Evolutionary conservation across 2,797 vertebrate species (phyloP).

Genomic region (Tadarida brasiliensis): DNA sequence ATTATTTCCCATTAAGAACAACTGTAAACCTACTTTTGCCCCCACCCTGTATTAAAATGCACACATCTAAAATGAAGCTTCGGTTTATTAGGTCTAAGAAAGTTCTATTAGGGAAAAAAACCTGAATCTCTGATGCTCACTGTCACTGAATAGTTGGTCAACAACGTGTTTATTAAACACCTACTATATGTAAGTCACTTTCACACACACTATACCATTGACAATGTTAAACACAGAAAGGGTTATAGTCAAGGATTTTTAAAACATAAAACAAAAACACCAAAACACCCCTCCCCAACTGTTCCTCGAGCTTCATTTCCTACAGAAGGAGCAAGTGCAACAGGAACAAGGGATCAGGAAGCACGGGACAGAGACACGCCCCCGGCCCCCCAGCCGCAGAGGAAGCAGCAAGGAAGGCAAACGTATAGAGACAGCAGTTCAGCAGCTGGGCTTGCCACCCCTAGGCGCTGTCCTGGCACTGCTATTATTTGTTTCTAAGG

Average conservation of each 20-base stretch:
- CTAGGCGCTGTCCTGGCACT: neutral
- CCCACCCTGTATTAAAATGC: neutral
- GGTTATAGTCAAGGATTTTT: neutral
- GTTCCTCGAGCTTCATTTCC: neutral
- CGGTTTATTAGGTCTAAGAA: neutral
- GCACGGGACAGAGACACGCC: neutral
- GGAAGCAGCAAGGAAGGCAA: neutral
- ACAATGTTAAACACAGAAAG: neutral
- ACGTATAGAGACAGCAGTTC: fast-evolving
- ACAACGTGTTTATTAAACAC: conserved; percentile 17
- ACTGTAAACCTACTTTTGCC: neutral
- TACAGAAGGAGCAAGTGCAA: neutral
- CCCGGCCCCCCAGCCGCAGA: neutral
- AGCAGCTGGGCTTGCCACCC: neutral
- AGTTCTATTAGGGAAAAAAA: neutral
- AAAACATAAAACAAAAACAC: neutral
- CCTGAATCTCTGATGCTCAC: neutral
- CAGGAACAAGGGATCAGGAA: neutral
- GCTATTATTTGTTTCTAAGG: neutral
- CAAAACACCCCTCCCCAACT: neutral
- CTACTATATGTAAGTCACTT: neutral
- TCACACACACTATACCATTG: neutral
- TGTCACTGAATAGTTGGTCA: neutral
- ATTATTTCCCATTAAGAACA: neutral
- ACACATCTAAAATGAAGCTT: neutral